phyloP scores from a whole-genome alignment of 2,888 invertebrate species.

The Hydrotaea diabolus region DNA sequence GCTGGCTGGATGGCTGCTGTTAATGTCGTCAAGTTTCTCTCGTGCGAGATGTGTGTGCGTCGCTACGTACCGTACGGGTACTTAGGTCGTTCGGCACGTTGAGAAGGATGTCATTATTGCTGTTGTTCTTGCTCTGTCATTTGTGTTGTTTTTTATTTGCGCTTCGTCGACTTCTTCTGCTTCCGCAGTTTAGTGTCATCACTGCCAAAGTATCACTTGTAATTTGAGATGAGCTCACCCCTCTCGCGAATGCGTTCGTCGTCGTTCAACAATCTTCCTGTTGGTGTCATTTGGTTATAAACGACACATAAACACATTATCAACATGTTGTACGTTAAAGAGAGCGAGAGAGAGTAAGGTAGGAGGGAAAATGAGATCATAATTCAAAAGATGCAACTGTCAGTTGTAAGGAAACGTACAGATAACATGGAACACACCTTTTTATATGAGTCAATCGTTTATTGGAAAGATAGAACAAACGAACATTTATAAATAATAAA shows the following conservation, averaged over 20 bases:
- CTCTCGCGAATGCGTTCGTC: slow-evolving; percentile 5
- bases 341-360: neutral
- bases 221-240: slow-evolving; percentile 40
- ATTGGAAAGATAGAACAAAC: too few species aligned
- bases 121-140: neutral
- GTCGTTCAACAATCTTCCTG: neutral
- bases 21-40: slow-evolving; percentile 34
- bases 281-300: neutral
- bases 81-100: neutral
- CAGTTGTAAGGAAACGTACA: too few species aligned
- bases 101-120: slow-evolving; percentile 8
- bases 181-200: slow-evolving; percentile 39
- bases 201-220: slow-evolving; percentile 33
- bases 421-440: too few species aligned
- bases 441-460: too few species aligned
- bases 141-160: neutral
- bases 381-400: neutral
- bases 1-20: slow-evolving; percentile 24
- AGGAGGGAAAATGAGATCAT: neutral
- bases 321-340: neutral
- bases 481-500: too few species aligned
- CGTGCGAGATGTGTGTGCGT: slow-evolving; percentile 14
- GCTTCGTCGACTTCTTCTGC: neutral
- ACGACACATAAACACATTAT: slow-evolving; percentile 7
- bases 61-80: neutral